These are phyloP conservation scores for Drosophila robusta DNA, from an alignment of 2,888 invertebrate species.

Conservation along the genomic window DNA sequence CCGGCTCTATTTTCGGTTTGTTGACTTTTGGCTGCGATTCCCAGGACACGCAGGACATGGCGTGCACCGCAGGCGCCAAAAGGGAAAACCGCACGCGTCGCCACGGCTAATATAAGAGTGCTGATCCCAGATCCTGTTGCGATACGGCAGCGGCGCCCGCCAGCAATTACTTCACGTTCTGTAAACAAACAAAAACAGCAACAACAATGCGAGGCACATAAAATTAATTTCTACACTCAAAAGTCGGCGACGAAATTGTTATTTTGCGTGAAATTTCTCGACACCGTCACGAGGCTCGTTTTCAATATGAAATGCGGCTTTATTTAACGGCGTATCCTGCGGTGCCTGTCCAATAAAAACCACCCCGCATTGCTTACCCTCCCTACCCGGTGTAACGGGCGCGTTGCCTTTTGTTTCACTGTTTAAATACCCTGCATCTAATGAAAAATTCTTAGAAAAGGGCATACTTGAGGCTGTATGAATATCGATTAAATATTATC, in stretches of 20 bases:
- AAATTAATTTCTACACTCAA: constrained; percentile 75
- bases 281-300: constrained; percentile 41
- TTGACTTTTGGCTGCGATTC: constrained; percentile 52
- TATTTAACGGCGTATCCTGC: constrained; percentile 22
- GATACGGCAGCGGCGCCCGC: constrained; percentile 59
- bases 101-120: constrained; percentile 20
- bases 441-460: no score
- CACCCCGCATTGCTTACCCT: constrained; percentile 51
- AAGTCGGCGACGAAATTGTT: constrained; percentile 67
- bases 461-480: no score
- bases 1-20: constrained; percentile 30
- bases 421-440: constrained; percentile 5
- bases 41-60: constrained; percentile 39
- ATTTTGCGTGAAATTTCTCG: constrained; percentile 72
- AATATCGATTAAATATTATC: no score
- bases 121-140: constrained; percentile 43
- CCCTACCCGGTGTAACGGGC: not conserved
- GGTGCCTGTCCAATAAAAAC: constrained; percentile 46
- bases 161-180: constrained; percentile 73
- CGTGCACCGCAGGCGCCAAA: constrained; percentile 58
- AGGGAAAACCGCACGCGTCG: constrained; percentile 65
- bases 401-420: constrained; percentile 24
- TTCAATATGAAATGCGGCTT: constrained; percentile 37
- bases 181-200: constrained; percentile 67
- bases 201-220: constrained; percentile 47